Evolutionary conservation across 2,797 vertebrate species (phyloP), one percentile per base, ranked within the genome.

Genomic region (Lycodopsis pacificus): DNA sequence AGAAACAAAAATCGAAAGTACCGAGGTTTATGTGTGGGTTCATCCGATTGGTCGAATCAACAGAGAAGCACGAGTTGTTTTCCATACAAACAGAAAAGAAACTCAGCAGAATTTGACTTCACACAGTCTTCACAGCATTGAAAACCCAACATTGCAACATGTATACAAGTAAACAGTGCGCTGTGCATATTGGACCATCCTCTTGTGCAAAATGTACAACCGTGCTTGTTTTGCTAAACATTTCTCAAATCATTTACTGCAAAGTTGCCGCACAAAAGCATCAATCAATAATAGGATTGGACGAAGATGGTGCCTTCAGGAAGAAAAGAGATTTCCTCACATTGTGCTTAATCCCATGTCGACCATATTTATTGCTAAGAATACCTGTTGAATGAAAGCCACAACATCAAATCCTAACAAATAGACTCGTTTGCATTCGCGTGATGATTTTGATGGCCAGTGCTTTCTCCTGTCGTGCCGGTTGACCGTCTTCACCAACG

Each of bases 401-500:
- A 36, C 11, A 5, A 34, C 27, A 36, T 5, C 0, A 53, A 20
- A 36, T 27, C 68, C 12, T 8, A 1, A 20, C 13, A 36, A 57
- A 63, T 17, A 30, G 13, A 48, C 10, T 22, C 25, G 9, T 46
- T 25, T 65, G 27, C 56, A 12, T 69, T 15, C 9, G 19, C 62
- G 51, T 32, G 30, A 58, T 58, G 51, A 51, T 57, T 53, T 51
- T 46, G 12, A 25, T 0, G 27, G 34, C 10, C 7, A 53, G 36
- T n/a, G 51, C 27, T 13, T 53, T 73, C 0, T 81, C 72, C 66
- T 54, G 44, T 2, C 9, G 40, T 17, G 19, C 56, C 70, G 38
- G 65, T 19, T 53, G 65, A 53, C 19, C 20, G 1, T 84, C 70
- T 79, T 76, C 63, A 62, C 68, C 80, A 58, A 75, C 49, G 93